Evolutionary conservation across 2,113 vertebrate species (phyloP).

Genomic region (Campylomormyrus numenius): DNA sequence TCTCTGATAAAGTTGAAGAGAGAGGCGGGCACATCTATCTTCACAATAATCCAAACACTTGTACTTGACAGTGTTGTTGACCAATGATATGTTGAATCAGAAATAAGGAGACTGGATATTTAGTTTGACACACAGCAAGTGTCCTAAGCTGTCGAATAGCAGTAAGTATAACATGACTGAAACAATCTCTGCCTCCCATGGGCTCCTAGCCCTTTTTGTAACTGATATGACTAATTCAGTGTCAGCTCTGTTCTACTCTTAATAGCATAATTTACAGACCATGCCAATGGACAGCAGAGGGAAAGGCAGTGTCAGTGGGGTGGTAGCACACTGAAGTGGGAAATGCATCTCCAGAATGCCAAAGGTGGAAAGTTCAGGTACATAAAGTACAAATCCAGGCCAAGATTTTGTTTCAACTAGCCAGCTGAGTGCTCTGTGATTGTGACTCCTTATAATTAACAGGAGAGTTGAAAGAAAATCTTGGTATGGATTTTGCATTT

Average conservation of each 20-base stretch:
- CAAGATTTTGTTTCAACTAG: neutral
- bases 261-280: too few species aligned
- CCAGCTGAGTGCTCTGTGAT: neutral
- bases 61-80: neutral
- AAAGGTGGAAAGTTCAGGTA: neutral
- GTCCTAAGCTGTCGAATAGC: neutral
- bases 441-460: neutral
- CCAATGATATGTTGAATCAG: neutral
- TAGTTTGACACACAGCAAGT: neutral
- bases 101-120: neutral
- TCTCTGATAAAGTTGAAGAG: neutral
- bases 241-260: neutral
- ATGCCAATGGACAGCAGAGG: neutral
- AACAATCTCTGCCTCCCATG: neutral
- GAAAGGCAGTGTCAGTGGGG: slow-evolving; percentile 37
- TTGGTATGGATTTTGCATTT: neutral
- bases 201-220: neutral
- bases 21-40: neutral
- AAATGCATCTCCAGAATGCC: slow-evolving; percentile 34
- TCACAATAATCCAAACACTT: neutral
- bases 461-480: neutral
- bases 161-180: neutral
- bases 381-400: neutral
- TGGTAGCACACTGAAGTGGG: slow-evolving; percentile 37
- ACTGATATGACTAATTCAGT: neutral